Evolutionary conservation across 2,888 invertebrate species (phyloP), one percentile per base, ranked within the genome.

Genomic region (Celastrina argiolus): DNA sequence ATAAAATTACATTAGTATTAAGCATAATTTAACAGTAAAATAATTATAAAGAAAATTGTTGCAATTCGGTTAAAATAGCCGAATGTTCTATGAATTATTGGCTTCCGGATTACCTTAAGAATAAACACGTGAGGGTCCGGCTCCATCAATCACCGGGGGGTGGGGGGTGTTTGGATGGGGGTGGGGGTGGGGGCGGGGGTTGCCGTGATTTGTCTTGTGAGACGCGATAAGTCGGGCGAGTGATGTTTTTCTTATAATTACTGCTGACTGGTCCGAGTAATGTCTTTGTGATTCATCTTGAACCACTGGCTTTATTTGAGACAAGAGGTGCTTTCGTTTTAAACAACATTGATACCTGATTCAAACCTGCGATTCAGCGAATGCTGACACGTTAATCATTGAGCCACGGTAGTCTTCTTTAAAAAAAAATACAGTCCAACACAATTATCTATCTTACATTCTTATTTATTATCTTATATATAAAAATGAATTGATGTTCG

Each of bases 51-150:
- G n/a, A n/a, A n/a, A n/a, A n/a, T n/a, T n/a, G n/a, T n/a, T n/a
- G n/a, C n/a, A n/a, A n/a, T n/a, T n/a, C n/a, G 8, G 18, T 2
- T 10, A 45, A 45, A 45, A 45, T 45, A 16, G 8, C 10, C 18
- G 2, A 42, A 10, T 31, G 0, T 31, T 31, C 22, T 51, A 51
- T 51, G 51, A 51, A 22, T 51, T 51, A 51, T 51, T 51, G 22
- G 51, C 22, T 73, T 67, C 68, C 67, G 71, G 68, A 64, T 67
- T 61, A 66, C 59, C 36, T 51, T 34, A 64, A 51, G 65, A 68
- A 68, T 70, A 71, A 71, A 69, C 69, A 68, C 18, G 68, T 59
- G 65, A 73, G 66, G 66, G 67, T 22, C 65, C 65, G 66, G 59
- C 16, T 31, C 59, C 56, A 66, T 68, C 66, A 65, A 67, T 68